A percentile compares a stretch with the other conserved stretches of the same genome.
Evolutionary conservation across 2,113 vertebrate genomes (phyloP).

Genomic region (Chrysemys picta): DNA sequence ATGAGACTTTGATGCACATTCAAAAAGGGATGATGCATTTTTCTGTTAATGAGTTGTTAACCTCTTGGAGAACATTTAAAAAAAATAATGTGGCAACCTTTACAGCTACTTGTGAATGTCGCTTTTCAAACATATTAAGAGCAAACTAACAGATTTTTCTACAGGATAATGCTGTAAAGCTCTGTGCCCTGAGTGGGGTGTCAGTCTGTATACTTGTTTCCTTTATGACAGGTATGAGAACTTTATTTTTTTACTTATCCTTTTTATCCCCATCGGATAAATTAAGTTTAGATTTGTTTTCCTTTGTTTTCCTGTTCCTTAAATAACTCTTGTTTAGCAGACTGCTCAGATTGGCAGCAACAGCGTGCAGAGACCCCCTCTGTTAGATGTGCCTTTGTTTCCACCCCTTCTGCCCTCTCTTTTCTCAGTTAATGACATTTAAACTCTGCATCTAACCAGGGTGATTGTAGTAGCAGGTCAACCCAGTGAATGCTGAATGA

Average conservation of each 20-base stretch:
- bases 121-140: neutral
- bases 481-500: constrained; percentile 3
- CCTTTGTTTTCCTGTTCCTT: too few relatives aligned
- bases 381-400: neutral
- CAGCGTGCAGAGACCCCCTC: neutral
- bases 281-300: rapidly evolving
- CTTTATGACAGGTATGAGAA: neutral
- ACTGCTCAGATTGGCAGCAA: neutral
- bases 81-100: constrained; percentile 1
- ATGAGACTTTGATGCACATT: neutral
- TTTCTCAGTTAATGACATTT: neutral
- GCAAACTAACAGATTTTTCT: neutral
- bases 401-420: neutral
- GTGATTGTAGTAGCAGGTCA: neutral
- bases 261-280: neutral
- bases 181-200: neutral
- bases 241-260: neutral
- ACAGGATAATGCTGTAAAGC: neutral
- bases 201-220: neutral
- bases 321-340: neutral
- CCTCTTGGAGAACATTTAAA: neutral
- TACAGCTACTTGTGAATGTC: neutral
- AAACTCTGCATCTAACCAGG: neutral
- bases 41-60: neutral
- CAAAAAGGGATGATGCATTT: neutral